These are phyloP conservation scores for Mesocricetus auratus DNA, from an alignment of 2,113 vertebrate genomes.

Conservation along the genomic window DNA sequence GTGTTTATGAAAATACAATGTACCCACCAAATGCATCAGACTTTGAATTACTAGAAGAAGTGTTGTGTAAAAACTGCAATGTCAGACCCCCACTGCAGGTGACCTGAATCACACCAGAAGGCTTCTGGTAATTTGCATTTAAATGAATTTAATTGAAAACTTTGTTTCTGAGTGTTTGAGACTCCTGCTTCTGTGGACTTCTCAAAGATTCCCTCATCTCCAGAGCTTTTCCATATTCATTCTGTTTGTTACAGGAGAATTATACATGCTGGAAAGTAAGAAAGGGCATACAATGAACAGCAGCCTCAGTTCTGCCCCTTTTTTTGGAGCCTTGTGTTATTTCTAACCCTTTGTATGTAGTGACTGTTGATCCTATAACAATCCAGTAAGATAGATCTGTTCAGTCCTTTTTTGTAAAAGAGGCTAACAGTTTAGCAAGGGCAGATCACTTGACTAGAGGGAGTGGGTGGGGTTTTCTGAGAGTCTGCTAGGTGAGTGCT, in stretches of 20 bases:
- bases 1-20: slow-evolving; percentile 10
- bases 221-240: not conserved
- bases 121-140: not conserved
- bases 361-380: not conserved
- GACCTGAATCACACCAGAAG: not conserved
- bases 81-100: not conserved
- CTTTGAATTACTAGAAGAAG: not conserved
- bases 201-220: not conserved
- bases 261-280: not conserved
- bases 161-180: not conserved
- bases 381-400: not conserved
- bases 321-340: not conserved
- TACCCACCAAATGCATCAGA: not conserved
- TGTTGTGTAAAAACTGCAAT: slow-evolving; percentile 16
- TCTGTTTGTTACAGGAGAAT: not conserved
- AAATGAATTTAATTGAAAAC: not conserved
- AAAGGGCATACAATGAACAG: not conserved
- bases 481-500: not conserved
- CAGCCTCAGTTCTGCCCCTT: not conserved
- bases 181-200: not conserved
- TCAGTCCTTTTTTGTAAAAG: not conserved
- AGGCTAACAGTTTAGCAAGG: not conserved
- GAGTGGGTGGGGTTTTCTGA: not conserved
- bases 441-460: not conserved
- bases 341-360: not conserved